These are phyloP conservation scores for Mesembrinibis cayennensis DNA, from an alignment of 2,113 vertebrate species.

Conservation along the genomic window DNA sequence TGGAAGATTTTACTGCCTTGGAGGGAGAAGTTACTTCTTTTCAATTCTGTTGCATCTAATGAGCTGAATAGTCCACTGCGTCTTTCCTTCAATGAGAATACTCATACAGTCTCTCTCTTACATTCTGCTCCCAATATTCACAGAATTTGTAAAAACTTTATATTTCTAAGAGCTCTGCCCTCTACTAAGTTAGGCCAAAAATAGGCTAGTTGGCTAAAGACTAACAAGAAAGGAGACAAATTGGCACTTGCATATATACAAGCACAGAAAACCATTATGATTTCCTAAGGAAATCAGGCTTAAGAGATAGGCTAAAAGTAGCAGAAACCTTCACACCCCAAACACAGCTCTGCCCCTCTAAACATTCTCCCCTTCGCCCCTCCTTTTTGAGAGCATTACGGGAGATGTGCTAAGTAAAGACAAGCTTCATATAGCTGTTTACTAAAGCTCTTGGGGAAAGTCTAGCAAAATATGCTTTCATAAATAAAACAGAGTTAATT, in stretches of 20 bases:
- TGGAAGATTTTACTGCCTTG: background rate
- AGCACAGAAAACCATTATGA: background rate
- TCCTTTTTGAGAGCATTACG: background rate
- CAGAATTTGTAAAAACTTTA: background rate
- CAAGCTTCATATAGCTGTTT: constrained; percentile 13
- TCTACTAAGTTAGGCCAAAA: background rate
- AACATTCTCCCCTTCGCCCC: background rate
- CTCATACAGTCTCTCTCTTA: background rate
- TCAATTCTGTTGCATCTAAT: background rate
- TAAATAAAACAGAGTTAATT: constrained; percentile 59
- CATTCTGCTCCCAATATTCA: background rate
- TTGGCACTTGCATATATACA: background rate
- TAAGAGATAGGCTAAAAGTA: background rate
- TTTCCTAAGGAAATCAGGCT: background rate
- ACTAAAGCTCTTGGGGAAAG: constrained; percentile 23
- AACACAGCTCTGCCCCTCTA: background rate
- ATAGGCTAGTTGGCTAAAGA: background rate
- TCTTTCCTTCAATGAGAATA: background rate
- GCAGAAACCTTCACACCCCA: background rate
- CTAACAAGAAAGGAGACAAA: background rate
- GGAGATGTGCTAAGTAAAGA: background rate
- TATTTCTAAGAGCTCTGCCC: background rate
- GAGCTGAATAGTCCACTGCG: background rate
- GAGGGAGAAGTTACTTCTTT: background rate
- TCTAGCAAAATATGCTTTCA: constrained; percentile 43